Conservation (phyloP, 2,888 invertebrate species). For the Acleris sparsana region DNA sequence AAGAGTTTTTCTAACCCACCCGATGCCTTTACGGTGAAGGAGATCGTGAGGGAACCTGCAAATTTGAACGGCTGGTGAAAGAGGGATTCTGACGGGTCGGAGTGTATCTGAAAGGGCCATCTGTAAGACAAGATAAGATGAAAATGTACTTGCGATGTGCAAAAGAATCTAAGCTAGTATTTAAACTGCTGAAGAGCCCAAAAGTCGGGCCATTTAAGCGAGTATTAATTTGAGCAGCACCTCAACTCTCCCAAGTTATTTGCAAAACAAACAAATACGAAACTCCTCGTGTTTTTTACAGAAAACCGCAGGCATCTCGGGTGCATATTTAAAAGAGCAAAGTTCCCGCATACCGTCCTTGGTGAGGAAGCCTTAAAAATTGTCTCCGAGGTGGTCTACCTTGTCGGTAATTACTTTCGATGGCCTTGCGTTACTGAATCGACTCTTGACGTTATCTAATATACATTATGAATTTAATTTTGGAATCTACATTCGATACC, state of each 20-base stretch:
- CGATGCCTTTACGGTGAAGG: too few relatives aligned
- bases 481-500: slow-evolving; percentile 46
- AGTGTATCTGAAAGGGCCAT: too few relatives aligned
- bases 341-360: slow-evolving; percentile 47
- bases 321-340: slow-evolving; percentile 26
- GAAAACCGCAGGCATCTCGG: slow-evolving; percentile 44
- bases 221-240: slow-evolving; percentile 1
- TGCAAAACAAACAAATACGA: slow-evolving; percentile 19
- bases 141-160: too few relatives aligned
- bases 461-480: slow-evolving; percentile 53
- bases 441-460: slow-evolving; percentile 51
- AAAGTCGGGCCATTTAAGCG: neutral
- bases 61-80: too few relatives aligned
- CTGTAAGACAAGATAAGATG: too few relatives aligned
- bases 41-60: too few relatives aligned
- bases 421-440: slow-evolving; percentile 57
- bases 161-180: too few relatives aligned
- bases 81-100: too few relatives aligned
- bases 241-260: slow-evolving; percentile 17
- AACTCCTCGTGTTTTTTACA: slow-evolving; percentile 31
- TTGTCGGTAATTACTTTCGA: slow-evolving; percentile 63
- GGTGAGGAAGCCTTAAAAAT: slow-evolving; percentile 63
- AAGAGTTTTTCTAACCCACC: too few relatives aligned
- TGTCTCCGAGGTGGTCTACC: slow-evolving; percentile 64
- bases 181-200: neutral